phyloP scores from a whole-genome alignment of 2,888 invertebrate genomes.

The Apodemia zela region DNA sequence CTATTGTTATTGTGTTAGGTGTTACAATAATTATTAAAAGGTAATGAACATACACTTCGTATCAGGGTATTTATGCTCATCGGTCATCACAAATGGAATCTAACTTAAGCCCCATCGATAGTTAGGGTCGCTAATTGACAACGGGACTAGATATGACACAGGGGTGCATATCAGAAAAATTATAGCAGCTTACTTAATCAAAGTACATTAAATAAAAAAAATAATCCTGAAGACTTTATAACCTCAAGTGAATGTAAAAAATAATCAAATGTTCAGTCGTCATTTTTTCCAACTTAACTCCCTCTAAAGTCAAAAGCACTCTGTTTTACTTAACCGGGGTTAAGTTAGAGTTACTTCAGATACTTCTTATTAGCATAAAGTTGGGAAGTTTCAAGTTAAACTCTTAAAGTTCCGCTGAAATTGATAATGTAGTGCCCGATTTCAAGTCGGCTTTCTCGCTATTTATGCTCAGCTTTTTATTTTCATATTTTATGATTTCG shows the following conservation, averaged over 20 bases:
- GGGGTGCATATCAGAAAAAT: no score
- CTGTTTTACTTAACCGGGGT: slow-evolving; percentile 67
- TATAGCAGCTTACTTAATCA: no score
- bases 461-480: slow-evolving; percentile 48
- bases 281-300: slow-evolving; percentile 43
- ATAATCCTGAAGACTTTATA: no score
- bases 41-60: no score
- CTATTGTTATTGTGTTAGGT: no score
- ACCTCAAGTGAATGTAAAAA: background rate
- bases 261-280: slow-evolving; percentile 16
- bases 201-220: no score
- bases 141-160: no score
- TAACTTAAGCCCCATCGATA: no score
- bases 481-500: slow-evolving; percentile 28
- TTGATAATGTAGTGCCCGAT: slow-evolving; percentile 62
- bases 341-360: slow-evolving; percentile 50
- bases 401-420: slow-evolving; percentile 62
- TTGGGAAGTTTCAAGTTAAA: slow-evolving; percentile 54
- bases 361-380: slow-evolving; percentile 72
- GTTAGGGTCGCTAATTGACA: no score
- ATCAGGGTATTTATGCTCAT: no score
- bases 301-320: slow-evolving; percentile 52
- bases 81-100: no score
- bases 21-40: no score
- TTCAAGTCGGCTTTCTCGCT: slow-evolving; percentile 53